Conservation (phyloP, 2,888 invertebrate species). For the Dicyrtoma fusca region DNA sequence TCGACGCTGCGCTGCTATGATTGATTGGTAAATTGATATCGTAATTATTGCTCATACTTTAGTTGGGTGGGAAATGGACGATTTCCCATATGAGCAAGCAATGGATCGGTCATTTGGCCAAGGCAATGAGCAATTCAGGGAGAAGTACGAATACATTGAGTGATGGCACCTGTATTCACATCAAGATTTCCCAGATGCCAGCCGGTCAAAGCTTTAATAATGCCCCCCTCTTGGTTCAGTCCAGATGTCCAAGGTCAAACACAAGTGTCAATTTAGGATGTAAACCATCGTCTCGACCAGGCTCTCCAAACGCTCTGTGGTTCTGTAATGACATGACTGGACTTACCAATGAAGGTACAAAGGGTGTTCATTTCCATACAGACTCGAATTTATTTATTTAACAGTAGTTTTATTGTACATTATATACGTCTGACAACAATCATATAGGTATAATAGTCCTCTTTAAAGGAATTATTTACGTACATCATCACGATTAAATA, state of each 20-base stretch:
- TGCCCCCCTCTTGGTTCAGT: background rate
- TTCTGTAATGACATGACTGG: constrained; percentile 5
- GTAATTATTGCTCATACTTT: no score
- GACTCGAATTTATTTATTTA: no score
- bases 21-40: no score
- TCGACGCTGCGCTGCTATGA: no score
- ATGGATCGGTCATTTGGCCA: background rate
- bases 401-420: no score
- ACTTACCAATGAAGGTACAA: background rate
- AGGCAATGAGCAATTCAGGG: background rate
- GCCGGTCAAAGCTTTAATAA: background rate
- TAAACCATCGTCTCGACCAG: background rate
- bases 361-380: background rate
- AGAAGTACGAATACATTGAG: background rate
- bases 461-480: no score
- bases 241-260: background rate
- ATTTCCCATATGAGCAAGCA: background rate
- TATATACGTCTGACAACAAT: no score
- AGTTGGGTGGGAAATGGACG: background rate
- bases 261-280: background rate
- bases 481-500: no score
- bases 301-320: background rate
- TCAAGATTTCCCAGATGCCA: background rate
- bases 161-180: background rate
- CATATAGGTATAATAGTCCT: no score